phyloP scores from a whole-genome alignment of 2,888 invertebrate genomes.

The Cataglyphis altisquamis region DNA sequence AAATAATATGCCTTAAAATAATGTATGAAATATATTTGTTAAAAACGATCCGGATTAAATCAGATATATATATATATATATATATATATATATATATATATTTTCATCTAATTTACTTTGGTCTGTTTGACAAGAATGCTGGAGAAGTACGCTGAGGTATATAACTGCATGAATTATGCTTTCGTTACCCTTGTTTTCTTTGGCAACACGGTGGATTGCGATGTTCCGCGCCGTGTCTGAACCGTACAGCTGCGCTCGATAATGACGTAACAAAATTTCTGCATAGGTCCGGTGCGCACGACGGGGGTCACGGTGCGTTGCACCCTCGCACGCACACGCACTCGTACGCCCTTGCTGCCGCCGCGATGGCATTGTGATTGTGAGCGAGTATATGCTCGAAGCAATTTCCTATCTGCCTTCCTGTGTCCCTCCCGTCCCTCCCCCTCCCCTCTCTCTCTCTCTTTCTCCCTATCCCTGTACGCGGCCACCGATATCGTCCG shows the following conservation, averaged over 20 bases:
- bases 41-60: not conserved
- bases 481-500: slow-evolving; percentile 58
- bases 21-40: slow-evolving; percentile 7
- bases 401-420: slow-evolving; percentile 74
- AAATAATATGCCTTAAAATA: slow-evolving; percentile 27
- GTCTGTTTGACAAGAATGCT: not conserved
- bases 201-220: slow-evolving; percentile 17
- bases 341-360: slow-evolving; percentile 21
- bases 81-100: not conserved
- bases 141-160: not conserved
- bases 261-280: slow-evolving; percentile 52
- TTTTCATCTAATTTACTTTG: not conserved
- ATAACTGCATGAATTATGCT: slow-evolving; percentile 1
- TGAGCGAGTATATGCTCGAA: slow-evolving; percentile 69
- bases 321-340: slow-evolving; percentile 37
- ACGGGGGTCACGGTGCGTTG: slow-evolving; percentile 49
- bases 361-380: slow-evolving; percentile 68
- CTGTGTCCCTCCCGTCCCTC: slow-evolving; percentile 41
- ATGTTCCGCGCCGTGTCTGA: slow-evolving; percentile 23
- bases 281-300: slow-evolving; percentile 34
- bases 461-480: slow-evolving; percentile 42
- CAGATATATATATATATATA: not conserved
- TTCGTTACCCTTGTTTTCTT: slow-evolving; percentile 26
- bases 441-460: slow-evolving; percentile 53
- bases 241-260: slow-evolving; percentile 50